Conservation (phyloP, 2,797 vertebrate species). For the Macropus fuliginosus region DNA sequence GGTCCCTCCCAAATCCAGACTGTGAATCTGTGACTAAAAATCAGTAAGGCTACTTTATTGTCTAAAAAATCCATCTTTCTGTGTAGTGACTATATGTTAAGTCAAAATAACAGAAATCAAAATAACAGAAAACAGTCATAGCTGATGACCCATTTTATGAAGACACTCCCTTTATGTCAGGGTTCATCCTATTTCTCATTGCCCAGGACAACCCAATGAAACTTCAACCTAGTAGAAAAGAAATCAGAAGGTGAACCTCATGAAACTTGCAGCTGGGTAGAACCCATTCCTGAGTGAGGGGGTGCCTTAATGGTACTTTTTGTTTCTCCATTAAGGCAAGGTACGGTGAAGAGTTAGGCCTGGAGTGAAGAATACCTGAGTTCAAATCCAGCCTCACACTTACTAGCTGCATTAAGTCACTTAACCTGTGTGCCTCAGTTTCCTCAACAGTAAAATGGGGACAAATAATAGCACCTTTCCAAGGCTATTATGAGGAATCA, state of each 20-base stretch:
- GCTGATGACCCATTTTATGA: background rate
- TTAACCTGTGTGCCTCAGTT: background rate
- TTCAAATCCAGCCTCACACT: background rate
- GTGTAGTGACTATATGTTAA: background rate
- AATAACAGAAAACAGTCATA: background rate
- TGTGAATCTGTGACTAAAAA: background rate
- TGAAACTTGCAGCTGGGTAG: background rate
- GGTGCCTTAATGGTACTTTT: background rate
- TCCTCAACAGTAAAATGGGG: background rate
- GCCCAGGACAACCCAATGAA: conserved; percentile 13
- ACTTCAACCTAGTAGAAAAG: conserved; percentile 16
- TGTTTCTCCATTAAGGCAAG: conserved; percentile 20
- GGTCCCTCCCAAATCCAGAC: background rate
- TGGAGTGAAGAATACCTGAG: background rate
- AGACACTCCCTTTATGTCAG: background rate
- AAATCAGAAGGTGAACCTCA: background rate
- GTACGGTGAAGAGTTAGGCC: background rate
- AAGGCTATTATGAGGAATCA: background rate
- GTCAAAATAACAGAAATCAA: background rate
- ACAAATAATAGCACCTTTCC: background rate
- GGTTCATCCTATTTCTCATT: background rate
- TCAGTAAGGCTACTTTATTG: conserved; percentile 14
- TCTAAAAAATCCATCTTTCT: conserved; percentile 15
- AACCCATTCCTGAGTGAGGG: background rate
- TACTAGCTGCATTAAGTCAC: background rate